Percentiles rank a stretch among this genome's conserved stretches.
These are phyloP conservation scores for Plagodis dolabraria DNA, from an alignment of 2,888 invertebrate species.

Conservation along the genomic window DNA sequence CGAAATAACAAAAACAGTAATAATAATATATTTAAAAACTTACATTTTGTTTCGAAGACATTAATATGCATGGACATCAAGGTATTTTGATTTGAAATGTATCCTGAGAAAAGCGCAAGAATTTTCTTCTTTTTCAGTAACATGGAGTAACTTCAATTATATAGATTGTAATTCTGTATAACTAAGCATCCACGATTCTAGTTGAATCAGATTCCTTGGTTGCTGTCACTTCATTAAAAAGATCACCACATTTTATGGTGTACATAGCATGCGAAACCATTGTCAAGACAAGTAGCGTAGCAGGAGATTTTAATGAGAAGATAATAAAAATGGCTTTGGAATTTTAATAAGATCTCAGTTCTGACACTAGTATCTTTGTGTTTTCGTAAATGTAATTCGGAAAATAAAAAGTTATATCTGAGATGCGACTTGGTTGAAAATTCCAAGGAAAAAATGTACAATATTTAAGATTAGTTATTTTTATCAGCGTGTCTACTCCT, in stretches of 20 bases:
- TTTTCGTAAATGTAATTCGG: too few relatives aligned
- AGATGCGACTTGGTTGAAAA: too few relatives aligned
- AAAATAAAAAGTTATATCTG: too few relatives aligned
- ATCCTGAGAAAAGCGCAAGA: neutral
- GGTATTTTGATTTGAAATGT: too few relatives aligned
- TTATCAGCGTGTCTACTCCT: too few relatives aligned
- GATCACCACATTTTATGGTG: constrained; percentile 61
- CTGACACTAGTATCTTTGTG: neutral
- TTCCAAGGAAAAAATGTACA: too few relatives aligned
- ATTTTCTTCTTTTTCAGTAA: neutral
- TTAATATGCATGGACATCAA: neutral
- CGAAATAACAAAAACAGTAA: too few relatives aligned
- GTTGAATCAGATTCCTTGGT: constrained; percentile 30
- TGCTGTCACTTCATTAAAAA: constrained; percentile 66
- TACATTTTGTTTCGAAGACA: neutral
- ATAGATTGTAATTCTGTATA: constrained; percentile 6
- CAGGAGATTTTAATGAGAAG: constrained; percentile 68
- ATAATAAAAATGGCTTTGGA: constrained; percentile 29
- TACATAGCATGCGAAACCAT: constrained; percentile 57
- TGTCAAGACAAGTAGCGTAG: constrained; percentile 45
- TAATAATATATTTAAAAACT: too few relatives aligned
- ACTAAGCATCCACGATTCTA: constrained; percentile 20
- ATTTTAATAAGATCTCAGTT: constrained; percentile 18
- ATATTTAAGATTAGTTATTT: too few relatives aligned
- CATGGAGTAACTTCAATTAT: too few relatives aligned